A percentile compares a stretch with the other conserved stretches of the same genome.
Evolutionary conservation across 2,113 vertebrate species (phyloP).

Genomic region (Phylloscopus whistleri): DNA sequence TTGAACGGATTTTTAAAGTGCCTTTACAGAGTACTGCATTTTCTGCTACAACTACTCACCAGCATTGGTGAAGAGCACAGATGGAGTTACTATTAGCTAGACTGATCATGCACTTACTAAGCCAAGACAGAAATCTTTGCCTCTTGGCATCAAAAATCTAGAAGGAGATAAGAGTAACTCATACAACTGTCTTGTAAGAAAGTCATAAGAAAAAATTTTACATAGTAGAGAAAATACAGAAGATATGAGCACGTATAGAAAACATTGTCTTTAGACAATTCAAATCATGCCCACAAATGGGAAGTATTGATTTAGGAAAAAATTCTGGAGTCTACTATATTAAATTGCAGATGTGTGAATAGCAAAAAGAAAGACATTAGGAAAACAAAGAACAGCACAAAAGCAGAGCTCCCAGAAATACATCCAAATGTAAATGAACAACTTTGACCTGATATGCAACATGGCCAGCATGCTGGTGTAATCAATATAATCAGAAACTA

Average conservation of each 20-base stretch:
- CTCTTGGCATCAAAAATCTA: neutral
- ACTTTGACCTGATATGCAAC: neutral
- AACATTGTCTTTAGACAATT: neutral
- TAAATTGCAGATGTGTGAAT: neutral
- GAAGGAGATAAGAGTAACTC: neutral
- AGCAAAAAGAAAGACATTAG: neutral
- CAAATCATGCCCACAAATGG: neutral
- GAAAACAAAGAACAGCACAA: neutral
- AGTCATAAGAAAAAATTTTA: neutral
- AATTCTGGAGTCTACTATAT: neutral
- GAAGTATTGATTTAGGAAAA: neutral
- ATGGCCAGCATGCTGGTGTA: neutral
- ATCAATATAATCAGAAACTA: neutral
- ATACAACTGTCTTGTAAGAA: neutral
- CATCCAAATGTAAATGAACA: neutral
- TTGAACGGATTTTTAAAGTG: neutral
- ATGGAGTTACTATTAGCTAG: neutral
- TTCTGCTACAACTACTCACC: neutral
- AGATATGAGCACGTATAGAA: neutral
- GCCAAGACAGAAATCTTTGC: neutral
- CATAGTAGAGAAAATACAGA: neutral
- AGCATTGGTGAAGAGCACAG: neutral
- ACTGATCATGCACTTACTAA: neutral
- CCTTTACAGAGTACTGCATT: neutral
- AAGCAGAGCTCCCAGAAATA: neutral